Evolutionary conservation across 2,797 vertebrate species (phyloP).

Genomic region (Yasuhikotakia modesta): DNA sequence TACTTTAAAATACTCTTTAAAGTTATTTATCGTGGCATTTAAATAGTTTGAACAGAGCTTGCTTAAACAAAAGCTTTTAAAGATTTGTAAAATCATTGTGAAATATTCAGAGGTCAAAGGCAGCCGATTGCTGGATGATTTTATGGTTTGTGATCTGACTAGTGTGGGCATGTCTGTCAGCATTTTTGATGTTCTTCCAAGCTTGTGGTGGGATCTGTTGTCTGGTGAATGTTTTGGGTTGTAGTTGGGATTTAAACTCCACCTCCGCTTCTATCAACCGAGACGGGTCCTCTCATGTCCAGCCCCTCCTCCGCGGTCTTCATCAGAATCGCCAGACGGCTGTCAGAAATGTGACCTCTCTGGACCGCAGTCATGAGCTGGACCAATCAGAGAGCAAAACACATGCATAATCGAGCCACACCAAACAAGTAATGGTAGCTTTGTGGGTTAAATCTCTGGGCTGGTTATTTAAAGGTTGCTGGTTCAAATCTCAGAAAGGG

Average conservation of each 20-base stretch:
- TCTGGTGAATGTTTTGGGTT: conserved; percentile 1
- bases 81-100: not conserved
- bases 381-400: conserved; percentile 37
- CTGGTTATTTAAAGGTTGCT: conserved; percentile 26
- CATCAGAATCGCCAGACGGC: conserved; percentile 92
- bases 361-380: conserved; percentile 97
- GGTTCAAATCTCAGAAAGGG: conserved; percentile 20
- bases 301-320: conserved; percentile 91
- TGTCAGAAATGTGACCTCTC: conserved; percentile 91
- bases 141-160: conserved; percentile 37
- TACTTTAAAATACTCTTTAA: conserved; percentile 49
- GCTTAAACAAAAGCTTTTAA: conserved; percentile 12
- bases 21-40: conserved; percentile 65
- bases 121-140: conserved; percentile 14
- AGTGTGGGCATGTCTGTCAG: conserved; percentile 12
- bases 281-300: conserved; percentile 79
- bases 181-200: conserved; percentile 23
- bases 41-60: conserved; percentile 45
- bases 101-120: conserved; percentile 10
- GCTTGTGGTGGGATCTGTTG: not conserved
- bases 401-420: not conserved
- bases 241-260: conserved; percentile 79
- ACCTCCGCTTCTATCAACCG: conserved; percentile 92
- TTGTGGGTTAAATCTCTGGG: not conserved
- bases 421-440: not conserved